These are phyloP conservation scores for Nerophis ophidion DNA, from an alignment of 2,113 vertebrate species.

Conservation along the genomic window DNA sequence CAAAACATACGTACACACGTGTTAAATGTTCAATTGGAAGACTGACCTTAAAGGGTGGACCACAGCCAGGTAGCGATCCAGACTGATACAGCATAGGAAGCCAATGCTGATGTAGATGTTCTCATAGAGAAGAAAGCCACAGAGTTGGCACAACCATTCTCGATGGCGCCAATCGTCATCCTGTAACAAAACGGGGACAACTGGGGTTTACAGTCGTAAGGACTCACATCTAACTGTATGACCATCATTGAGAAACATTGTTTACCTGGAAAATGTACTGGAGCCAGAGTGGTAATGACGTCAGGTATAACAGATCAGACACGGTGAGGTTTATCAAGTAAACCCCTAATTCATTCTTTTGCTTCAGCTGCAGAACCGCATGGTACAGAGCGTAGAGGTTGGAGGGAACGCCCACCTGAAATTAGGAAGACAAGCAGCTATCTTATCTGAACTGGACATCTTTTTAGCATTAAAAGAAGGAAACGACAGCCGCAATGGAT, in stretches of 20 bases:
- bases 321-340: conserved; percentile 91
- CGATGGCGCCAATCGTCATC: conserved; percentile 83
- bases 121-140: conserved; percentile 93
- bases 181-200: conserved; percentile 43
- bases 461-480: too few species aligned
- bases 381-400: conserved; percentile 90
- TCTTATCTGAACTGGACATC: too few species aligned
- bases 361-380: conserved; percentile 85
- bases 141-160: conserved; percentile 85
- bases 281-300: conserved; percentile 93
- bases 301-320: conserved; percentile 88
- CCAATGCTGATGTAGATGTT: conserved; percentile 97
- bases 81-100: conserved; percentile 94
- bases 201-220: too few species aligned
- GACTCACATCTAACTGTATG: background rate
- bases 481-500: too few species aligned
- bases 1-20: too few species aligned
- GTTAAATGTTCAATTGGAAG: too few species aligned
- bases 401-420: conserved; percentile 80
- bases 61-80: conserved; percentile 91
- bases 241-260: background rate
- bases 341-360: conserved; percentile 87
- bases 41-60: conserved; percentile 76
- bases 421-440: conserved; percentile 14
- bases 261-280: conserved; percentile 86